Percentiles rank a stretch among this genome's conserved stretches.
These are phyloP conservation scores for Mobula birostris DNA, from an alignment of 2,113 vertebrate species.

Conservation along the genomic window DNA sequence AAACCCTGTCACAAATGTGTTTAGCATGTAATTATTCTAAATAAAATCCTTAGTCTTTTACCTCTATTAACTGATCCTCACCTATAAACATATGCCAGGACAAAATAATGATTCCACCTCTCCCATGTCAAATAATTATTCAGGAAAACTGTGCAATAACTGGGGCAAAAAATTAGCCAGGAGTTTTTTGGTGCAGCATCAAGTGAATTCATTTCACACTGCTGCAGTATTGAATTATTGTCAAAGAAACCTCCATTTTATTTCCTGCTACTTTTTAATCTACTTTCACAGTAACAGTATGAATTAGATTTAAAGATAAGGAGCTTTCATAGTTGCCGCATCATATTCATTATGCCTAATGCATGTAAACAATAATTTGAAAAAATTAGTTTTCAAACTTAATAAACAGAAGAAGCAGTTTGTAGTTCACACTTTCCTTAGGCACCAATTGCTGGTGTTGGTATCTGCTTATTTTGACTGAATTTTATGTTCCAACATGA, in stretches of 20 bases:
- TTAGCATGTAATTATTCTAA: neutral
- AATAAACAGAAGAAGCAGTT: neutral
- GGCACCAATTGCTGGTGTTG: neutral
- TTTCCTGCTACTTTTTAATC: neutral
- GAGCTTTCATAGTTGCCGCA: neutral
- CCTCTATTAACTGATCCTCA: neutral
- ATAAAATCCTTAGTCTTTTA: neutral
- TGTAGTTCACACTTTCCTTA: neutral
- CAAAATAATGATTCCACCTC: neutral
- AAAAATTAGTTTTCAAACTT: neutral
- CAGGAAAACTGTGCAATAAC: neutral
- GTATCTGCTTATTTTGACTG: neutral
- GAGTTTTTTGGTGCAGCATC: neutral
- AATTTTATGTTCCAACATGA: neutral
- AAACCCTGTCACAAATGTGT: neutral
- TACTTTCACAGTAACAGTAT: neutral
- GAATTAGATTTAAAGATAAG: neutral
- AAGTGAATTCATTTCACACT: neutral
- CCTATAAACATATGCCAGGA: neutral
- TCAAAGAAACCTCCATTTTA: neutral
- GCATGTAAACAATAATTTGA: neutral
- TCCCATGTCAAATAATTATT: neutral
- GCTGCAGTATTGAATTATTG: neutral
- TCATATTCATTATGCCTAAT: neutral
- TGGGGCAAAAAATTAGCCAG: too few species aligned